Base-by-base conservation (phyloP, 2,113 vertebrate species). In the Diadophis punctatus region DNA sequence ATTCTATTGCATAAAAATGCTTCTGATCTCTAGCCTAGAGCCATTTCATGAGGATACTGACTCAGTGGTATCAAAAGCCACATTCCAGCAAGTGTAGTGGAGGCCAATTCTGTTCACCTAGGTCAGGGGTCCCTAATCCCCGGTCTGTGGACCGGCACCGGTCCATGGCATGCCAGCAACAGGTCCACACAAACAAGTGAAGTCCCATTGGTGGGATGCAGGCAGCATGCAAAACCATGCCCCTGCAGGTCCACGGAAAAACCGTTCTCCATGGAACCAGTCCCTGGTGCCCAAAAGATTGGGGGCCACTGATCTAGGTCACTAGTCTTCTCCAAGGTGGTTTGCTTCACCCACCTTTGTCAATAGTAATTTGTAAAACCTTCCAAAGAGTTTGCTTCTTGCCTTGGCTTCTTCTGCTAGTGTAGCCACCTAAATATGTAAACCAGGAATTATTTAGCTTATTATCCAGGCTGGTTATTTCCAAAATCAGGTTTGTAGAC, bases 141-240 rank as follows among this genome's bases (percentile, higher is more conserved):
- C 60, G 3, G 23, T 58, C 56, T 1, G 2, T 9, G 56, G 56
- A 58, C 0, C 0, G 8, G 8, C 25, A 58, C 23, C 2, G 0
- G 60, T 4, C 60, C 1, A 4, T 5, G 3, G 27, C 63, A 68
- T 68, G 1, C 63, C 63, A 68, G 4, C 30, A n/a, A 68, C 12
- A n/a, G n/a, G 4, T 34, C 63, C 0, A 0, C 63, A 68, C 30
- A 68, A n/a, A 34, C 30, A 34, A 68, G 63, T 0, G 1, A n/a
- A n/a, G 4, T 2, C 63, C 30, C 12, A 68, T n/a, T 4, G 14
- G 30, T 2, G 30, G 10, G 14, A 34, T 68, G 63, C 5, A 68
- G 63, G 63, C 12, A 68, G 30, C 30, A 16, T 16, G 14, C 63
- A 68, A 34, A 68, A 34, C 30, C 30, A 16, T 4, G 1, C 30